Evolutionary conservation across 64 coral and sea anemone species (phyloP).

Genomic region (Porites australiensis): DNA sequence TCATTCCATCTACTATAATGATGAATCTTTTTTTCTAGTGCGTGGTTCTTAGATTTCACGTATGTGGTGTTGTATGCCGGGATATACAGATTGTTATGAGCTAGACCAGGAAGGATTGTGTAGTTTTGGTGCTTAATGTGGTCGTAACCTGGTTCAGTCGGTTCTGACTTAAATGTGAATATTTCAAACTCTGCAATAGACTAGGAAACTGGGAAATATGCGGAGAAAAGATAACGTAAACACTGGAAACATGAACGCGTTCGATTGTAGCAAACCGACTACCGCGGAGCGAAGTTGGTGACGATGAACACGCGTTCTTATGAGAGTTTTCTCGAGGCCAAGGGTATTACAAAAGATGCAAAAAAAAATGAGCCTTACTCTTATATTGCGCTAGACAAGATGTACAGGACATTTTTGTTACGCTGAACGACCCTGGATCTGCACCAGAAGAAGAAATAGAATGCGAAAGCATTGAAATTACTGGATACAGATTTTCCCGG

Average conservation of each 20-base stretch:
- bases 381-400: slow-evolving; percentile 7
- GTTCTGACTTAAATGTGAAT: too few relatives aligned
- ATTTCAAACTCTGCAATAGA: background rate
- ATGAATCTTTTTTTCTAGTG: too few relatives aligned
- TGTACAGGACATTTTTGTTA: slow-evolving; percentile 5
- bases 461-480: background rate
- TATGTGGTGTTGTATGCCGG: too few relatives aligned
- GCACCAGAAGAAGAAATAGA: background rate
- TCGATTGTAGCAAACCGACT: slow-evolving; percentile 34
- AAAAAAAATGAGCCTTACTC: background rate
- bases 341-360: slow-evolving; percentile 10
- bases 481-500: background rate
- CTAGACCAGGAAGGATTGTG: too few relatives aligned
- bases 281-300: background rate
- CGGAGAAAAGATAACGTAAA: background rate
- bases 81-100: too few relatives aligned
- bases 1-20: too few relatives aligned
- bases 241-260: slow-evolving; percentile 20
- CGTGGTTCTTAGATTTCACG: too few relatives aligned
- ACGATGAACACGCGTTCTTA: slow-evolving; percentile 9
- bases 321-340: background rate
- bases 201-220: background rate
- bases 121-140: too few relatives aligned
- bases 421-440: slow-evolving; percentile 1
- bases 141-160: too few relatives aligned